Evolutionary conservation across 2,888 invertebrate genomes (phyloP), one percentile per base, ranked within the genome.

Genomic region (Chironomus riparius): DNA sequence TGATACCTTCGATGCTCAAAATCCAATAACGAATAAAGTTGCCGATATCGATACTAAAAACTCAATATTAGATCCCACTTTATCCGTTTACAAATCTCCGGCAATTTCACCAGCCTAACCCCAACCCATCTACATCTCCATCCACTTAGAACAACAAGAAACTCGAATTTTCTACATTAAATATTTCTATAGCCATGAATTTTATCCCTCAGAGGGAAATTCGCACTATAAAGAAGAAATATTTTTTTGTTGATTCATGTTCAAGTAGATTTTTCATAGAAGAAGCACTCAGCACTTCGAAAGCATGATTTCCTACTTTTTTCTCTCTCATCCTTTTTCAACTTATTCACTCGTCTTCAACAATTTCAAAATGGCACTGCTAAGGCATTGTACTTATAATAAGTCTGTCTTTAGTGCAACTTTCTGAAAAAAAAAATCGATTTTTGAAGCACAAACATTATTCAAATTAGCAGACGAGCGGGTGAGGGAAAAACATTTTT

Each of bases 371-470:
- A 56, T 15, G 56, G 18, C 15, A 56, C 56, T 56, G n/a, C 56
- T 65, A 65, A 56, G 56, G 65, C 65, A 65, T 65, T 65, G 21
- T 24, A 65, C 21, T 65, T 21, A 22, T 65, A 65, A 65, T 65
- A 38, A 38, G 65, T 65, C 13, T 21, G 21, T 48, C 56, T 50
- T 24, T 38, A 28, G 28, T 71, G 71, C 71, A 71, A 71, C 15
- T 71, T 71, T 56, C 56, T 56, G 56, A 18, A n/a, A 28, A 48
- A n/a, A 13, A 50, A 48, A 56, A 71, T 71, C 71, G 71, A 71
- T 71, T 71, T 70, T 71, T 56, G 15, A 56, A 71, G 71, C 71
- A 71, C 56, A 71, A 71, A 50, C 71, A 71, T 71, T 71, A 71
- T 71, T 71, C 47, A 71, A 71, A 71, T 71, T 71, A 71, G 71